Evolutionary conservation across 1,140 invertebrate species (phyloP).

Genomic region (Monochamus saltuarius): DNA sequence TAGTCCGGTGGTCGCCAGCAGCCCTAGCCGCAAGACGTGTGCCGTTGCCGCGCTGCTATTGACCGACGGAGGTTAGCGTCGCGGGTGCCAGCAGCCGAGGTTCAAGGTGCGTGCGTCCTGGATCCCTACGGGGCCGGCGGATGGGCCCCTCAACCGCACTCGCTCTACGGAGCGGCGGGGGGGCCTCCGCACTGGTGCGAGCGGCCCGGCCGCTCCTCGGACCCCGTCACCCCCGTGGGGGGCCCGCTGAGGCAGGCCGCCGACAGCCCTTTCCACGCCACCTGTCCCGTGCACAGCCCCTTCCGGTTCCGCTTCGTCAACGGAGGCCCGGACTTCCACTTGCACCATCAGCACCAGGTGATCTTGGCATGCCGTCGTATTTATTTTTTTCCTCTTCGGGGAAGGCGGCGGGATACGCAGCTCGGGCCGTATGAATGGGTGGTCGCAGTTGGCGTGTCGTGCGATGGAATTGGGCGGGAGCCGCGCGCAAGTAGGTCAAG

Average conservation of each 20-base stretch:
- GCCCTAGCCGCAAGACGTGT: constrained; percentile 9
- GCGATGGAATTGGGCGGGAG: no score
- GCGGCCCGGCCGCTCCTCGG: constrained; percentile 47
- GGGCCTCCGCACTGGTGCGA: constrained; percentile 47
- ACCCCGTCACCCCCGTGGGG: constrained; percentile 47
- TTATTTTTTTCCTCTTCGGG: no score
- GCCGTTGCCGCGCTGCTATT: background rate
- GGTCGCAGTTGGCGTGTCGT: no score
- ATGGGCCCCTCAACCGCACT: constrained; percentile 41
- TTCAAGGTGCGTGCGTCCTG: constrained; percentile 34
- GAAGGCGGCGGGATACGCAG: no score
- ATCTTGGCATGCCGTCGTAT: background rate
- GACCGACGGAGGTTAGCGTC: background rate
- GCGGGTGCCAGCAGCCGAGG: constrained; percentile 3
- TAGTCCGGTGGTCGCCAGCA: constrained; percentile 5
- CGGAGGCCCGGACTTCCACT: constrained; percentile 49
- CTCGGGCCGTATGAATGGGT: no score
- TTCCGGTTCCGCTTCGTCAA: constrained; percentile 63
- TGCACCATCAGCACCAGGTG: constrained; percentile 34
- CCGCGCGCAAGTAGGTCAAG: no score
- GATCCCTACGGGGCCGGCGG: constrained; percentile 49
- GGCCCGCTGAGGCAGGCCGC: constrained; percentile 34
- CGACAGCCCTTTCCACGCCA: constrained; percentile 49
- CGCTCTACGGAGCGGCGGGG: constrained; percentile 36
- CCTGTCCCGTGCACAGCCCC: constrained; percentile 66